Base-by-base conservation (phyloP, 2,888 invertebrate species). In the Parnassius glacialis region DNA sequence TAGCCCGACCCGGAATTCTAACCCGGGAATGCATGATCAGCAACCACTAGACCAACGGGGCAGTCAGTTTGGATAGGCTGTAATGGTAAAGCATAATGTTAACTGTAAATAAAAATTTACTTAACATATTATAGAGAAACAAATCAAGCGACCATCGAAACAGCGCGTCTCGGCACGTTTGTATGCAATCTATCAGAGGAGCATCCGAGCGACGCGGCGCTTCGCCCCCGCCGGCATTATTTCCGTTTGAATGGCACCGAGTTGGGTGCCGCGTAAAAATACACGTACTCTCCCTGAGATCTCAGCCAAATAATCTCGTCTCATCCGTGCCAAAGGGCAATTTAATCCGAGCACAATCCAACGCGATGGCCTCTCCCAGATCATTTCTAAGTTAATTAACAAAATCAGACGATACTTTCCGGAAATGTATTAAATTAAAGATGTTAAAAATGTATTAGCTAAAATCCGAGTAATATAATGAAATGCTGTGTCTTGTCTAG, bases 241-340 rank as follows among this genome's bases (percentile, higher is more conserved):
- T 84, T 82, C 81, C 72, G 83, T 80, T 79, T 84, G 81, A 85
- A 84, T 84, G 83, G 78, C 74, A 72, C 67, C 64, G 64, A 67
- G 68, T 53, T 44, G 56, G 82, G 78, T 74, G 72, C 67, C 64
- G 64, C 68, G 68, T 53, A 51, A 61, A 61, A 61, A 57, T 52
- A 61, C 52, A 20, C 48, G 13, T 10, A 16, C 57, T 74, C 81
- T 86, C 87, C 87, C 85, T 81, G 74, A 65, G 67, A 64, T 51
- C 65, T 66, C 43, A 79, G 84, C 84, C 84, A 82, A 80, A 70
- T 67, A 62, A 70, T 65, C 72, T 59, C 61, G 62, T 16, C 13
- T 2, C 41, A 9, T 43, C 42, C 41, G 9, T 16, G 50, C 52
- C 42, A 2, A 9, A n/a, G 25, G 11, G 43, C 43, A 3, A 43